A percentile compares a stretch with the other conserved stretches of the same genome.
Evolutionary conservation across 2,797 vertebrate species (phyloP).

Genomic region (Crax fasciolata): DNA sequence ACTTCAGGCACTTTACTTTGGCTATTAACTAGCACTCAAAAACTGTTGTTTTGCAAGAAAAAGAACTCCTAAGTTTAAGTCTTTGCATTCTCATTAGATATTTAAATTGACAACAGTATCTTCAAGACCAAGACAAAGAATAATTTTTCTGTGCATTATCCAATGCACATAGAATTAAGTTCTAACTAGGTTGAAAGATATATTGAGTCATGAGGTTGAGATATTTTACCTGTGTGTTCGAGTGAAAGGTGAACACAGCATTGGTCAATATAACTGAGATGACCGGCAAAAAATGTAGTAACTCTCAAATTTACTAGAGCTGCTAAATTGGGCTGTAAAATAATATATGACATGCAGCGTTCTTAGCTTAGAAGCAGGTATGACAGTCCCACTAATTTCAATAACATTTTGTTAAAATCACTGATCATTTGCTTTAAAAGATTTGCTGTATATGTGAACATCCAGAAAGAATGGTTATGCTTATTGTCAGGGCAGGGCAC

Average conservation of each 20-base stretch:
- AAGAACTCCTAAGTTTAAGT: neutral
- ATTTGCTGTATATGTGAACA: neutral
- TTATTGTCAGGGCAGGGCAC: neutral
- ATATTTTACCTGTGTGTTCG: neutral
- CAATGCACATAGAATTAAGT: neutral
- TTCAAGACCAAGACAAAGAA: neutral
- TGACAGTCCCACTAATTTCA: neutral
- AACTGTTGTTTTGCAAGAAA: neutral
- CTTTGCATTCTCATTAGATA: neutral
- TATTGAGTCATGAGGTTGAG: neutral
- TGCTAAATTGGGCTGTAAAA: neutral
- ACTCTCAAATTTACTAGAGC: neutral
- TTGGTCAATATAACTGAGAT: neutral
- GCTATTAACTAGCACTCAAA: neutral
- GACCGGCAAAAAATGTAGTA: neutral
- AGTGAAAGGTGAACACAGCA: accelerated
- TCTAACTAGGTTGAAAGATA: neutral
- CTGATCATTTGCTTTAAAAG: neutral
- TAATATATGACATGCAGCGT: neutral
- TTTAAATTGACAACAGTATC: neutral
- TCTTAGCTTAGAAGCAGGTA: neutral
- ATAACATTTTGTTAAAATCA: neutral
- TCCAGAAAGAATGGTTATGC: neutral
- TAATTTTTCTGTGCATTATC: neutral
- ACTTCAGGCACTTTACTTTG: neutral